A percentile compares a stretch with the other conserved stretches of the same genome.
Conservation (phyloP, 2,888 invertebrate species). For the Leptarthrus brevirostris region DNA sequence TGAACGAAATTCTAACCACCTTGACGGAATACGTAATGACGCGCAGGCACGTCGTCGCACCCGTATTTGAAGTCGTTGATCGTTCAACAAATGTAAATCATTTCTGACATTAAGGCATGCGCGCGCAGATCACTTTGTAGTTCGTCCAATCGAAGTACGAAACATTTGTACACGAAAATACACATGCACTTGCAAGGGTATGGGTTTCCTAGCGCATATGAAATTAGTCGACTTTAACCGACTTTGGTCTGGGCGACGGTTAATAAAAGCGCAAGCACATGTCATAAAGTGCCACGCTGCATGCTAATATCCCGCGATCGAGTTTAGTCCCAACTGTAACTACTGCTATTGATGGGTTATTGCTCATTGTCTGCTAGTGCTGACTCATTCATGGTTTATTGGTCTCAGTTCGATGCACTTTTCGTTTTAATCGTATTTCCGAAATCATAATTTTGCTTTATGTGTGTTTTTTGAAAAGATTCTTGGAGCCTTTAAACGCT, state of each 20-base stretch:
- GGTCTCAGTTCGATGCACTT: constrained; percentile 35
- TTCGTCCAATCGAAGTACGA: constrained; percentile 14
- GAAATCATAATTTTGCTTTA: background rate
- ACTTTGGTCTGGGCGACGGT: constrained; percentile 48
- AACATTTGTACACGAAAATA: background rate
- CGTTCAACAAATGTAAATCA: constrained; percentile 55
- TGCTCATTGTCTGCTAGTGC: constrained; percentile 39
- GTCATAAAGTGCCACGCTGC: constrained; percentile 52
- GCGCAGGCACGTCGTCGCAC: constrained; percentile 51
- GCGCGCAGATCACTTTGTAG: constrained; percentile 51
- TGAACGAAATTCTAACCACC: constrained; percentile 54
- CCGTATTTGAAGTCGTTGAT: constrained; percentile 54
- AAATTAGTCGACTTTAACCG: constrained; percentile 41
- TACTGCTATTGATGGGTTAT: constrained; percentile 24
- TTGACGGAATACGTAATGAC: constrained; percentile 50
- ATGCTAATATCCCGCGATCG: constrained; percentile 53
- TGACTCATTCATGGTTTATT: constrained; percentile 40
- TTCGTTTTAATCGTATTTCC: constrained; percentile 27
- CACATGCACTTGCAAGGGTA: background rate
- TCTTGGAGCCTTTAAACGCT: no score
- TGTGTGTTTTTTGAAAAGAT: no score
- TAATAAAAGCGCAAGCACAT: constrained; percentile 54
- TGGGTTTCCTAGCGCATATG: constrained; percentile 25
- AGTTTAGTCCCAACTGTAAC: constrained; percentile 48
- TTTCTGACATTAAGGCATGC: constrained; percentile 55